A percentile compares a stretch with the other conserved stretches of the same genome.
Evolutionary conservation across 2,888 invertebrate genomes (phyloP).

Genomic region (Scaeva pyrastri): DNA sequence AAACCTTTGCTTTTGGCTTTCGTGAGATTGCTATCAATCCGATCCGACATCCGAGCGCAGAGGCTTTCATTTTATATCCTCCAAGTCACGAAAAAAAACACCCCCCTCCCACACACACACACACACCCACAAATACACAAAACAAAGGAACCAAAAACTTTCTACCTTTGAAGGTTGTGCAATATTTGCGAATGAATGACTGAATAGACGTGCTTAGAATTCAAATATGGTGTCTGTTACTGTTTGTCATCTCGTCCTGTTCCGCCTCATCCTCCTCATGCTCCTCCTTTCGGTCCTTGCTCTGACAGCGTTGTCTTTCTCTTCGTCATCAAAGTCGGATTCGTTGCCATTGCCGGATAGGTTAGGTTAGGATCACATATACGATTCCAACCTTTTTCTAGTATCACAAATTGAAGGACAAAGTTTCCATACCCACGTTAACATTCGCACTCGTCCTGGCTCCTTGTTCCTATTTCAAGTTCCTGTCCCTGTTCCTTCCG

Average conservation of each 20-base stretch:
- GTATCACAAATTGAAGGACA: conserved; percentile 63
- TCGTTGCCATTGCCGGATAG: background rate
- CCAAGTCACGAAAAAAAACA: background rate
- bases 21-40: conserved; percentile 6
- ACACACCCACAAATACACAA: no score
- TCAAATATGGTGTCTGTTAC: conserved; percentile 7
- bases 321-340: background rate
- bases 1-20: conserved; percentile 31
- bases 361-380: background rate
- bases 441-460: background rate
- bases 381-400: conserved; percentile 8
- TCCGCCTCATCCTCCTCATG: background rate
- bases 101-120: no score
- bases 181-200: conserved; percentile 54
- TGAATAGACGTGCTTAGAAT: conserved; percentile 48
- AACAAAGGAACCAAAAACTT: background rate
- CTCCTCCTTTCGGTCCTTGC: no score
- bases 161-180: conserved; percentile 54
- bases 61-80: background rate
- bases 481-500: no score
- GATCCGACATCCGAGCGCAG: background rate
- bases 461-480: no score
- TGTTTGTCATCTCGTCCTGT: background rate
- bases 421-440: conserved; percentile 5
- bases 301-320: background rate